Conservation (phyloP, 2,888 invertebrate genomes). For the Phaonia tiefii region DNA sequence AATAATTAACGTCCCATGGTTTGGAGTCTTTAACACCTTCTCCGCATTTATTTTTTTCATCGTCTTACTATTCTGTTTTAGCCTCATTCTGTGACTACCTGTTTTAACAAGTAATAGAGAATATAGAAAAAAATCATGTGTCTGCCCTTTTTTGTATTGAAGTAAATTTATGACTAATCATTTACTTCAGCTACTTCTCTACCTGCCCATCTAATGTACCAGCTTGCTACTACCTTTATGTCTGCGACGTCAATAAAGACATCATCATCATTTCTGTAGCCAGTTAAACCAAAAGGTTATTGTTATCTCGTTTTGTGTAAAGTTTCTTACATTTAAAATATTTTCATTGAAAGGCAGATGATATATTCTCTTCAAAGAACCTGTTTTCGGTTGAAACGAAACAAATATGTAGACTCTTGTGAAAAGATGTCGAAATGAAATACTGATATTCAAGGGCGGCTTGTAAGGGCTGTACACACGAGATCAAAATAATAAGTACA, state of each 20-base stretch:
- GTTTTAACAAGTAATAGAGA: neutral
- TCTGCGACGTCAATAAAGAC: slow-evolving; percentile 10
- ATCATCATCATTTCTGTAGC: slow-evolving; percentile 4
- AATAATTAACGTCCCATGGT: slow-evolving; percentile 2
- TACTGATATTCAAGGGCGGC: too few species aligned
- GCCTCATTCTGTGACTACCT: neutral
- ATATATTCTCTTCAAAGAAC: slow-evolving; percentile 22
- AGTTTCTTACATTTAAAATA: neutral
- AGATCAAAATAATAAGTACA: neutral
- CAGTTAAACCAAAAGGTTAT: slow-evolving; percentile 4
- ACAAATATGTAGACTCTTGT: too few species aligned
- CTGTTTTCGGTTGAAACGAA: neutral
- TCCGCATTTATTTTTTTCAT: neutral
- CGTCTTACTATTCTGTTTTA: neutral
- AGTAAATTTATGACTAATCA: slow-evolving; percentile 30
- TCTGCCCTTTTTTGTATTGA: neutral
- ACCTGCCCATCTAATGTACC: slow-evolving; percentile 2
- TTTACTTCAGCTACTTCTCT: neutral
- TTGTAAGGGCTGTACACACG: too few species aligned
- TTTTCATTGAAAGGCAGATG: slow-evolving; percentile 10
- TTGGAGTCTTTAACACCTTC: slow-evolving; percentile 4
- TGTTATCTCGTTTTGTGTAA: neutral
- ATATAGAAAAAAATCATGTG: slow-evolving; percentile 1
- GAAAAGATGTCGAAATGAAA: too few species aligned
- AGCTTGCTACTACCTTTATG: neutral